Conservation (phyloP, 1,140 invertebrate genomes). For the Micrasema minimum region DNA sequence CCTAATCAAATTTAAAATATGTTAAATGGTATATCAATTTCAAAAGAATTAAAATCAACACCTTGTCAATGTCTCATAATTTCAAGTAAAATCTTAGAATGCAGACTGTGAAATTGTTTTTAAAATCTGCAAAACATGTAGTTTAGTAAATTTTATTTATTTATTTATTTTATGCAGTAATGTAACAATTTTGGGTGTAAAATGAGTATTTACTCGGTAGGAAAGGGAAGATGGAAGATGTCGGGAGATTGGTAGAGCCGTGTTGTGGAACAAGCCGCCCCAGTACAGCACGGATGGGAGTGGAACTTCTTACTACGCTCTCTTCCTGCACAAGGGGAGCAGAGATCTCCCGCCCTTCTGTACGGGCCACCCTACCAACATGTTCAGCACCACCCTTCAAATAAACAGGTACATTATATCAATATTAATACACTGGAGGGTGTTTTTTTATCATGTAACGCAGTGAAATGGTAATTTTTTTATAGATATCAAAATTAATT, state of each 20-base stretch:
- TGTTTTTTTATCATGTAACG: neutral
- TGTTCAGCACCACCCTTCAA: slow-evolving; percentile 45
- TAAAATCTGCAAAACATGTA: no score
- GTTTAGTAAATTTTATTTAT: no score
- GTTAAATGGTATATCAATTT: no score
- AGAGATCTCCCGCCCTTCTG: slow-evolving; percentile 59
- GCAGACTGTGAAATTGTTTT: no score
- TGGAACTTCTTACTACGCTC: slow-evolving; percentile 58
- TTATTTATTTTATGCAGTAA: no score
- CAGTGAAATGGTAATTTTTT: no score
- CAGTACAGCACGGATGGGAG: slow-evolving; percentile 59
- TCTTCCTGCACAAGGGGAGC: slow-evolving; percentile 59
- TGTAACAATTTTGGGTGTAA: no score
- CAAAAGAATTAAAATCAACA: no score
- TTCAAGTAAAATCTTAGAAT: no score
- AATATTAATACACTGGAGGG: neutral
- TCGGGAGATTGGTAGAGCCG: slow-evolving; percentile 78
- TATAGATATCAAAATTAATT: no score
- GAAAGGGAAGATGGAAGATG: slow-evolving; percentile 81
- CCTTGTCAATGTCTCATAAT: no score
- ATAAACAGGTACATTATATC: slow-evolving; percentile 54
- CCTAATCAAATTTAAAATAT: no score
- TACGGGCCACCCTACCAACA: slow-evolving; percentile 54
- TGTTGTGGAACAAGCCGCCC: slow-evolving; percentile 87
- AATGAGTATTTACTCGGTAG: slow-evolving; percentile 74